Conservation (phyloP, 2,113 vertebrate species). For the Ifrita kowaldi region DNA sequence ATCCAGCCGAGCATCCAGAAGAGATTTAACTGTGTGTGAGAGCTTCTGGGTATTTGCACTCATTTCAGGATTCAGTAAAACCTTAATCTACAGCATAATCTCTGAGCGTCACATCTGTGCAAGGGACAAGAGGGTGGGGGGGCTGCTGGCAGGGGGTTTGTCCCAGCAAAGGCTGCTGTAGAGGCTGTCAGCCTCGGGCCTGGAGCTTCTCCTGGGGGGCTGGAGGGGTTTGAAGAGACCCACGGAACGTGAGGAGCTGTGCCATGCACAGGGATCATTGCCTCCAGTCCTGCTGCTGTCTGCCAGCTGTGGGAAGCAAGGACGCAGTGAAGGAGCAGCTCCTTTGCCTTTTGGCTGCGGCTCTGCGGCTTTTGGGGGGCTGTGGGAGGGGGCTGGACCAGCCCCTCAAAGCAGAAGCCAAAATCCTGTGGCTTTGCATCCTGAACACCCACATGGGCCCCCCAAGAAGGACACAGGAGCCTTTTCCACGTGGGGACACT, state of each 20-base stretch:
- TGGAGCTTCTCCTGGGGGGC: background rate
- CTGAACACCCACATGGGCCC: rapidly evolving
- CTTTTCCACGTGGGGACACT: rapidly evolving
- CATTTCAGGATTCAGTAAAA: constrained; percentile 43
- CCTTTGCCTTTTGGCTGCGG: rapidly evolving
- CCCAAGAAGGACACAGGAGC: rapidly evolving
- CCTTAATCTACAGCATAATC: constrained; percentile 59
- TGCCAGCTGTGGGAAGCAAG: background rate
- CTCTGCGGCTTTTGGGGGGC: background rate
- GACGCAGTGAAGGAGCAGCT: background rate
- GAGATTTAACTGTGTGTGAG: background rate
- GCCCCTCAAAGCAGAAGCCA: background rate
- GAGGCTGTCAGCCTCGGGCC: background rate
- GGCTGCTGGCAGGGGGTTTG: background rate
- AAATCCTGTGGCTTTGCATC: background rate
- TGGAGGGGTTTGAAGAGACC: background rate
- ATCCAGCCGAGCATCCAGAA: background rate
- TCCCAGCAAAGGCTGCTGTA: background rate
- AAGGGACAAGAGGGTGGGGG: background rate
- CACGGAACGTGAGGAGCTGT: background rate
- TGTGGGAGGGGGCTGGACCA: background rate
- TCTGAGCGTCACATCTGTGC: constrained; percentile 50
- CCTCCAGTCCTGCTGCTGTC: rapidly evolving
- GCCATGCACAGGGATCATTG: rapidly evolving
- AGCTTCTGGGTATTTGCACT: constrained; percentile 37